Evolutionary conservation across 2,888 invertebrate genomes (phyloP), one percentile per base, ranked within the genome.

Genomic region (Lasioglossum leucozonium): DNA sequence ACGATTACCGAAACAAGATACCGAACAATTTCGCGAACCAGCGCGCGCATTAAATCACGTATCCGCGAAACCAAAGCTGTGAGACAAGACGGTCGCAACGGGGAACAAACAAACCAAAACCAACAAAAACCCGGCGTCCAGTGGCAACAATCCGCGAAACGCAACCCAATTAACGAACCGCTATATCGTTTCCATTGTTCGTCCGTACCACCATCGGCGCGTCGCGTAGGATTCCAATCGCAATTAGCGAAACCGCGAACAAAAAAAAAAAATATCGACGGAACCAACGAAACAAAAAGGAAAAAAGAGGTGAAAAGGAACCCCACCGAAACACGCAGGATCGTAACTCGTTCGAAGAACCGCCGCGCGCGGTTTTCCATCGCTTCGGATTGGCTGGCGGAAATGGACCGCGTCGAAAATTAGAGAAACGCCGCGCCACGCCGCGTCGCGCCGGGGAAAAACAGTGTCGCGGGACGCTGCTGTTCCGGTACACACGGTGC

Each of bases 391-490:
- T 22, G 44, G 67, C 0, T 67, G 4, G 18, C 62, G 44, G 47
- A 67, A 77, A 67, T 58, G 30, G 67, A 77, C 67, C 76, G 67
- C 18, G 76, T 22, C 22, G 67, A 67, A 77, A 67, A 67, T 51
- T 67, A 37, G 34, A 37, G 34, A 44, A 44, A 37, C 44, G n/a
- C 18, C 16, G n/a, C n/a, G n/a, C n/a, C n/a, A n/a, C n/a, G n/a
- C n/a, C n/a, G n/a, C n/a, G n/a, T n/a, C n/a, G n/a, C n/a, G n/a
- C n/a, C n/a, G n/a, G n/a, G 26, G 47, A 34, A 47, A 34, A 65
- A 58, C 22, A 37, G 34, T 6, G 10, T 34, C 67, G 34, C 47
- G 42, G 34, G 42, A 44, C 34, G 4, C 44, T 62, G 65, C 44
- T 62, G 65, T 26, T 34, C 22, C 34, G 16, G 26, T 11, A 30